Base-by-base conservation (phyloP, 2,888 invertebrate species). In the Dicranocentrus wangi region DNA sequence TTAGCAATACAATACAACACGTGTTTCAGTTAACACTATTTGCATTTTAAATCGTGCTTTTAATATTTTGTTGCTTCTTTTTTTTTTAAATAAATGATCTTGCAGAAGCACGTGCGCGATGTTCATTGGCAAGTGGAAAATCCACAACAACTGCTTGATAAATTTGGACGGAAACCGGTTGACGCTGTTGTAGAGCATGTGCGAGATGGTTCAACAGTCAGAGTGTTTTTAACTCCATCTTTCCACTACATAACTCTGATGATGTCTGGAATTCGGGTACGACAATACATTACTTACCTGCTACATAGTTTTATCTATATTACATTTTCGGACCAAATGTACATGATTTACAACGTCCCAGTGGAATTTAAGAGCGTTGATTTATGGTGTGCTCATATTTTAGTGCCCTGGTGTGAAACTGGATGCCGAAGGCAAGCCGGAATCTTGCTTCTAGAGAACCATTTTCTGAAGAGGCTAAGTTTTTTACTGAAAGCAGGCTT, bases 111-210 rank as follows among this genome's bases (percentile, higher is more conserved):
- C 88, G 90, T 97, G 0, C 92, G 98, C 25, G 93, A 95, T 85
- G 93, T 98, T 84, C 95, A 94, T 88, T 97, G 97, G 96, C 91
- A 91, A 1, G 91, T 96, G 55, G 98, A 98, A 15, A 95, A 95
- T 88, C 92, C 93, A n/a, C 90, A 93, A 69, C 91, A 92, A 68
- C 92, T 93, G 90, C 94, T 98, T 2, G 97, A 97, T 87, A 94
- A 95, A 87, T 92, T 93, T 85, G 93, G 93, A 83, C 93, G 94
- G 43, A 94, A 96, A 88, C 96, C 96, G 0, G 91, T 98, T 3
- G 94, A 93, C 89, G 98, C 98, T 60, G 93, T 99, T 77, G 94
- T 99, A 87, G 99, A 99, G 88, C 97, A 98, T 90, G 98, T 99
- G 0, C 92, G 98, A 76, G 99, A 99, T 90, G 99, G 99, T 0